These are phyloP conservation scores for Tenebrio molitor DNA, from an alignment of 1,140 invertebrate genomes.

Conservation along the genomic window DNA sequence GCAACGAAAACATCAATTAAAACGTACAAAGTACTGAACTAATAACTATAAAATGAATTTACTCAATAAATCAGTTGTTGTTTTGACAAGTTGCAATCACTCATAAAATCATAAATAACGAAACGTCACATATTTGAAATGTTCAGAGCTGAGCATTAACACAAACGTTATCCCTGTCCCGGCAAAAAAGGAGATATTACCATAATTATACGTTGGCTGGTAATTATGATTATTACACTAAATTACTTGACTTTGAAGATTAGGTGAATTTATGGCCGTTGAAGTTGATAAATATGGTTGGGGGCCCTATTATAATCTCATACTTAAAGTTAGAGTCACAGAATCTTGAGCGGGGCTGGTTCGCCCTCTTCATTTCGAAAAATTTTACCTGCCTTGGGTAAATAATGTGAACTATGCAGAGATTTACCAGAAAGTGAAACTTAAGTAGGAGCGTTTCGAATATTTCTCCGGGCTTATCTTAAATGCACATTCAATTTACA, in stretches of 20 bases:
- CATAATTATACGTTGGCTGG: slow-evolving; percentile 41
- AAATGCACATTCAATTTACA: slow-evolving; percentile 31
- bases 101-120: slow-evolving; percentile 36
- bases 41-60: slow-evolving; percentile 41
- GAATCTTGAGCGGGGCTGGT: slow-evolving; percentile 40
- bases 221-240: slow-evolving; percentile 49
- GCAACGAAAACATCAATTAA: slow-evolving; percentile 34
- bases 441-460: slow-evolving; percentile 18
- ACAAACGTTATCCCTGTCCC: slow-evolving; percentile 16
- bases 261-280: slow-evolving; percentile 29
- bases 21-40: slow-evolving; percentile 32
- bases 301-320: slow-evolving; percentile 47
- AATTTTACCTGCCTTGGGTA: slow-evolving; percentile 47
- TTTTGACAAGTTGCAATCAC: slow-evolving; percentile 39
- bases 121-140: slow-evolving; percentile 26
- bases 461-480: slow-evolving; percentile 33
- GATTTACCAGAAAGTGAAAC: slow-evolving; percentile 43
- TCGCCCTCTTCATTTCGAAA: slow-evolving; percentile 17
- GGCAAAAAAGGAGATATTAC: slow-evolving; percentile 5
- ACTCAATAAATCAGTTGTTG: slow-evolving; percentile 36
- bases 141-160: slow-evolving; percentile 6
- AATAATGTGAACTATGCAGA: slow-evolving; percentile 43
- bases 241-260: slow-evolving; percentile 42
- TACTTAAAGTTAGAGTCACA: slow-evolving; percentile 46
- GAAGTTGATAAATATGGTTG: slow-evolving; percentile 45